A percentile compares a stretch with the other conserved stretches of the same genome.
Evolutionary conservation across 2,888 invertebrate species (phyloP).

Genomic region (Siphlonurus alternatus): DNA sequence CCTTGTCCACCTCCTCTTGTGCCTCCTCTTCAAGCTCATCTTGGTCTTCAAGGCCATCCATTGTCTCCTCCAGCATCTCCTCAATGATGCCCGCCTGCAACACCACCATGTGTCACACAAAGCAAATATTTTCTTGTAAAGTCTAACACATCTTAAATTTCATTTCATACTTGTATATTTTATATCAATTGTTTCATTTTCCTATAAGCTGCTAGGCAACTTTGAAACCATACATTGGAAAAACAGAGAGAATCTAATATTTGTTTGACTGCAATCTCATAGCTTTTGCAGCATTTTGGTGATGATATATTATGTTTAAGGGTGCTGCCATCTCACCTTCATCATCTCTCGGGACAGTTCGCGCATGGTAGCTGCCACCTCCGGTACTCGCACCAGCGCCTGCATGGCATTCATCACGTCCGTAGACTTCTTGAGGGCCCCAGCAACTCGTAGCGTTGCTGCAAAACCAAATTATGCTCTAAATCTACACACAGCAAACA

Average conservation of each 20-base stretch:
- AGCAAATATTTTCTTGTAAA: neutral
- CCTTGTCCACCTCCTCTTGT: slow-evolving; percentile 83
- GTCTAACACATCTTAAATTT: no score
- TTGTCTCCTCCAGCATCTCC: slow-evolving; percentile 96
- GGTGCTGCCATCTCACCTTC: no score
- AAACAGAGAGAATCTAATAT: no score
- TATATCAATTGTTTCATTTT: no score
- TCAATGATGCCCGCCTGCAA: slow-evolving; percentile 92
- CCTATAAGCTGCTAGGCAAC: no score
- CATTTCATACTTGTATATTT: no score
- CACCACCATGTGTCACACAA: slow-evolving; percentile 6
- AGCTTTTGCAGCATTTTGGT: no score
- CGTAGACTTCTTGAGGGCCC: slow-evolving; percentile 84
- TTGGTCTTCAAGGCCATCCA: slow-evolving; percentile 76
- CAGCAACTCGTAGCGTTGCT: slow-evolving; percentile 90
- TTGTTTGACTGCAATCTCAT: no score
- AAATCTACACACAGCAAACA: neutral
- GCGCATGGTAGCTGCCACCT: slow-evolving; percentile 90
- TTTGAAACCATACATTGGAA: no score
- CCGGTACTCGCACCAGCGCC: slow-evolving; percentile 71
- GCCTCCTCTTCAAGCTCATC: slow-evolving; percentile 95
- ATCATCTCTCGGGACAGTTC: slow-evolving; percentile 99
- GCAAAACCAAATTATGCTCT: slow-evolving; percentile 14
- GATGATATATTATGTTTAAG: no score
- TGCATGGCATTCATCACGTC: slow-evolving; percentile 99